Percentiles rank a stretch among this genome's conserved stretches.
phyloP scores from a whole-genome alignment of 1,140 invertebrate species.

The Heterodera schachtii region DNA sequence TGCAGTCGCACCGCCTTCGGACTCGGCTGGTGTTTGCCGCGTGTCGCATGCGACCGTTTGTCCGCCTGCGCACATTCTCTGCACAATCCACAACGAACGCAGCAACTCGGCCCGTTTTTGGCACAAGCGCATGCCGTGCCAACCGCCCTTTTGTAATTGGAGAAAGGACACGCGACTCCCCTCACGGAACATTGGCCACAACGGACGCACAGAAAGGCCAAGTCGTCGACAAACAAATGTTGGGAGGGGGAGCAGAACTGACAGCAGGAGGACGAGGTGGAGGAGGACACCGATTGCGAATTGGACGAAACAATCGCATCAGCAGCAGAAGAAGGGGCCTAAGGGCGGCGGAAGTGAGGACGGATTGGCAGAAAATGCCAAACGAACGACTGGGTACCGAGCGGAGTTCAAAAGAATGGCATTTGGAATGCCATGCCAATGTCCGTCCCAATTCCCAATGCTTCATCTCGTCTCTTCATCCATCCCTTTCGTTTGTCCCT shows the following conservation, averaged over 20 bases:
- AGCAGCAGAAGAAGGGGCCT: neutral
- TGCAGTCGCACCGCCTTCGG: slow-evolving; percentile 25
- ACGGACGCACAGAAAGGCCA: slow-evolving; percentile 54
- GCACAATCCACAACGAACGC: slow-evolving; percentile 87
- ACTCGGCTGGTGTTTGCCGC: neutral
- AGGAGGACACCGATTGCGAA: slow-evolving; percentile 16
- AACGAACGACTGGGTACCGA: no score
- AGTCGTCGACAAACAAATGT: slow-evolving; percentile 57
- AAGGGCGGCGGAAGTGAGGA: no score
- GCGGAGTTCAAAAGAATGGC: no score
- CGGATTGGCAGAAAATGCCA: no score
- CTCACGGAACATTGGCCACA: slow-evolving; percentile 58
- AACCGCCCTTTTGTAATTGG: neutral
- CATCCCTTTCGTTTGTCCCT: no score
- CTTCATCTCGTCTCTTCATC: no score
- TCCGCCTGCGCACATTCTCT: slow-evolving; percentile 77
- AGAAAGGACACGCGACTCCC: slow-evolving; percentile 46
- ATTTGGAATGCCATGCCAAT: neutral
- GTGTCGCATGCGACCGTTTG: slow-evolving; percentile 37
- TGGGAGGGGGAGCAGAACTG: slow-evolving; percentile 38
- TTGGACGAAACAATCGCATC: neutral
- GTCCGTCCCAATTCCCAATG: no score
- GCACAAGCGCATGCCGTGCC: slow-evolving; percentile 84
- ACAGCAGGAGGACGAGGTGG: slow-evolving; percentile 19
- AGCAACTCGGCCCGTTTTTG: slow-evolving; percentile 84